phyloP scores from a whole-genome alignment of 1,140 invertebrate species.

The Wasmannia auropunctata region DNA sequence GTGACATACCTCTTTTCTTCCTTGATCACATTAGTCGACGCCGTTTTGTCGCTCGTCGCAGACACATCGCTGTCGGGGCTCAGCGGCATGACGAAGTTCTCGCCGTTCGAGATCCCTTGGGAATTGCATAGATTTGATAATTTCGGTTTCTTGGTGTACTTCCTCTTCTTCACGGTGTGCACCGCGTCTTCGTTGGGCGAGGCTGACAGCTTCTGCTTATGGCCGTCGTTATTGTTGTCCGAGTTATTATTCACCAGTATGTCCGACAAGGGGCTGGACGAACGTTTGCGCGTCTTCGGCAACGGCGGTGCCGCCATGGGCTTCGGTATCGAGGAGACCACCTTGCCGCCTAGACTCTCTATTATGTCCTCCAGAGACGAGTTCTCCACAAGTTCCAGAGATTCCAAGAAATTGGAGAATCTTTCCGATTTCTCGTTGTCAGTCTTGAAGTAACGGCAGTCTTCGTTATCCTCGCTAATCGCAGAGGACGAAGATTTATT shows the following conservation, averaged over 20 bases:
- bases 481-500: conserved; percentile 34
- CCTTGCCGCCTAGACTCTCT: conserved; percentile 71
- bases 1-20: conserved; percentile 81
- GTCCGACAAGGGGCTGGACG: conserved; percentile 78
- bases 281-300: conserved; percentile 76
- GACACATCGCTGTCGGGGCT: conserved; percentile 85
- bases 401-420: conserved; percentile 74
- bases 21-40: conserved; percentile 73
- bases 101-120: conserved; percentile 77
- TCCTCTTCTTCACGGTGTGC: conserved; percentile 76
- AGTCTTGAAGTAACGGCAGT: conserved; percentile 76
- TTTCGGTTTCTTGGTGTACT: conserved; percentile 77
- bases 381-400: conserved; percentile 57
- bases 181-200: conserved; percentile 56
- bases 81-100: conserved; percentile 83
- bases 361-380: conserved; percentile 73
- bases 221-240: conserved; percentile 81
- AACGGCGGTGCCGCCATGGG: conserved; percentile 76
- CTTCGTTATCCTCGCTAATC: conserved; percentile 65
- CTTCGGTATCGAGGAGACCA: conserved; percentile 64
- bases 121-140: conserved; percentile 59
- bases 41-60: conserved; percentile 80
- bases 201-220: conserved; percentile 62
- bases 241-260: conserved; percentile 79
- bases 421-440: conserved; percentile 71